Evolutionary conservation across 1,140 invertebrate species (phyloP), one percentile per base, ranked within the genome.

Genomic region (Diabrotica undecimpunctata): DNA sequence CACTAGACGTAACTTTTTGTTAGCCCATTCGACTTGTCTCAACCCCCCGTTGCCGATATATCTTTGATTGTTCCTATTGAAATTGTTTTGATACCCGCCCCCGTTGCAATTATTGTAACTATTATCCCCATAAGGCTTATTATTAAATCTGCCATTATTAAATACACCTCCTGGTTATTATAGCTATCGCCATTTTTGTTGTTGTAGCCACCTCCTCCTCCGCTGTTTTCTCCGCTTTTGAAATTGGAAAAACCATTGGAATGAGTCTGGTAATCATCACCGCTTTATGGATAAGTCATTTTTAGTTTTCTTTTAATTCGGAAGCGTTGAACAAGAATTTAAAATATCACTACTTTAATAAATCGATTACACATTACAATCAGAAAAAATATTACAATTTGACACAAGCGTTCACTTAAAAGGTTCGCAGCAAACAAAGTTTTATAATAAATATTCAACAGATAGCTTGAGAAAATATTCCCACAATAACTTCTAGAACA

Each of bases 31-130:
- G 8, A 64, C 55, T n/a, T 51, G 41, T 39, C 54, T 39, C 8
- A 58, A 36, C 12, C 50, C 62, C 6, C 25, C 38, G 9, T 39
- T 36, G 5, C 57, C 36, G 7, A 51, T 79, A 97, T 95, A 11
- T 92, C 90, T 62, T 87, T 84, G 13, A 96, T 79, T 55, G 85
- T 85, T 66, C 86, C 82, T 35, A 87, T 79, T 69, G 90, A 89
- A 92, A 10, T 12, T 57, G n/a, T 57, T 57, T 11, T 37, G 9
- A 41, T 57, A 57, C 12, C 55, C 55, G 6, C 58, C 57, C 12
- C 57, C 58, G 3, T 51, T 51, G 13, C 35, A 25, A 58, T 58
- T 58, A n/a, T 58, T 25, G 56, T n/a, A 58, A 58, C 37, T 39
- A 6, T 46, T 46, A 10, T 46, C 8, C 41, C 41, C 41, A 6